Evolutionary conservation across 1,140 invertebrate genomes (phyloP).

Genomic region (Drosophila nannoptera): DNA sequence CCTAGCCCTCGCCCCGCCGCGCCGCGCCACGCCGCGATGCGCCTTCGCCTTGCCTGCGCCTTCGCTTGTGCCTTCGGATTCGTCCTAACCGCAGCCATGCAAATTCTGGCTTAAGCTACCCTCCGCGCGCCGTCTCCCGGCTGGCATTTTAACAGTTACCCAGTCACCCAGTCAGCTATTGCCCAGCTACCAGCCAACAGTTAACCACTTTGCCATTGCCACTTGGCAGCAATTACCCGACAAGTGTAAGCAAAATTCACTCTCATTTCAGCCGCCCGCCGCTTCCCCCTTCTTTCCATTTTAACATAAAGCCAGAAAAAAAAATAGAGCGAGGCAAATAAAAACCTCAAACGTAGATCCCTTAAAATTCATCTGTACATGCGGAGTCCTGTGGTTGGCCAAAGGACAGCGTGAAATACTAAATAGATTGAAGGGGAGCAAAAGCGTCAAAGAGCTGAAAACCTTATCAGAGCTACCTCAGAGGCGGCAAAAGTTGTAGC

Average conservation of each 20-base stretch:
- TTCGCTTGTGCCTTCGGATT: not conserved
- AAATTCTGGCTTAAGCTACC: conserved; percentile 37
- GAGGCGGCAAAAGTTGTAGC: too few species aligned
- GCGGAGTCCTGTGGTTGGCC: not conserved
- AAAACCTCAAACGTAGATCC: conserved; percentile 6
- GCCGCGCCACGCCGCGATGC: not conserved
- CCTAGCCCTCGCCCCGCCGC: conserved; percentile 2
- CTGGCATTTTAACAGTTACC: conserved; percentile 5
- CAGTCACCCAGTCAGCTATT: not conserved
- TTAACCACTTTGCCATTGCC: conserved; percentile 48
- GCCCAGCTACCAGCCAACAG: conserved; percentile 3
- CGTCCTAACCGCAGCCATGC: conserved; percentile 25
- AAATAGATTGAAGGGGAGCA: too few species aligned
- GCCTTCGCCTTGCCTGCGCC: too few species aligned
- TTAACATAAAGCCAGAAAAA: conserved; percentile 12
- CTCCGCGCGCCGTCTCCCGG: not conserved
- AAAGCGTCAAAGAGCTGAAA: too few species aligned
- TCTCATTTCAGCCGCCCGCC: conserved; percentile 6
- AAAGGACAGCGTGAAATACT: not conserved
- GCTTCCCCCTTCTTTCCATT: conserved; percentile 4
- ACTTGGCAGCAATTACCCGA: conserved; percentile 71
- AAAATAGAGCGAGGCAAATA: not conserved
- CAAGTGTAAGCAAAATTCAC: conserved; percentile 70
- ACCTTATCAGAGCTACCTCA: too few species aligned
- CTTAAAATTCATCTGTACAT: conserved; percentile 18